Conservation (phyloP, 1,140 invertebrate species). For the Colletes gigas region DNA sequence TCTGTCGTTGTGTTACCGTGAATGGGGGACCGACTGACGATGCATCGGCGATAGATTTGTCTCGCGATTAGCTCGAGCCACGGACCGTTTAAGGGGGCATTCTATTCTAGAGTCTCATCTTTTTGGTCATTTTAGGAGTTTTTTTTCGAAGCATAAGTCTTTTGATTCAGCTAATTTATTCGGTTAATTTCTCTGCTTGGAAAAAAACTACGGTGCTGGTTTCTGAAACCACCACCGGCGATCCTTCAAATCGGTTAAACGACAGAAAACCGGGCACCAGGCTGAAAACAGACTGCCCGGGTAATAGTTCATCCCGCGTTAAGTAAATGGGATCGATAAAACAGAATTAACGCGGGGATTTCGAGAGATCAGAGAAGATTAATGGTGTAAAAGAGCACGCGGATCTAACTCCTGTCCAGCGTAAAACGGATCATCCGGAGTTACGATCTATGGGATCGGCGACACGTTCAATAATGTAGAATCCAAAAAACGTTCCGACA, state of each 20-base stretch:
- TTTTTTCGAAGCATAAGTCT: not conserved
- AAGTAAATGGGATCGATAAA: constrained; percentile 29
- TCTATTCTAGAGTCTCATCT: too few relatives aligned
- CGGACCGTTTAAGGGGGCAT: constrained; percentile 3
- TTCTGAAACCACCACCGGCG: not conserved
- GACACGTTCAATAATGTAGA: not conserved
- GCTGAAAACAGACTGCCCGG: not conserved
- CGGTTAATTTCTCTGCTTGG: too few relatives aligned
- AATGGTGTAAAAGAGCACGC: constrained; percentile 21
- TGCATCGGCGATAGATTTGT: constrained; percentile 34
- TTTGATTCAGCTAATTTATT: too few relatives aligned
- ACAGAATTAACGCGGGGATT: constrained; percentile 21
- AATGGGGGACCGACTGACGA: not conserved
- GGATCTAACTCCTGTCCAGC: constrained; percentile 14
- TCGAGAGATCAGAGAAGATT: constrained; percentile 29
- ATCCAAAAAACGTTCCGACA: not conserved
- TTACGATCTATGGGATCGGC: constrained; percentile 46
- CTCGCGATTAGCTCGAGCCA: constrained; percentile 47
- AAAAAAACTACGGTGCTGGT: too few relatives aligned
- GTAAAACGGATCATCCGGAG: constrained; percentile 47
- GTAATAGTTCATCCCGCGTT: not conserved
- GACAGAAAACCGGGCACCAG: not conserved
- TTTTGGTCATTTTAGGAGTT: too few relatives aligned
- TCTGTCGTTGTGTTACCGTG: constrained; percentile 5
- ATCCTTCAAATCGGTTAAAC: not conserved